phyloP scores from a whole-genome alignment of 2,797 vertebrate species.

The Sparus aurata region DNA sequence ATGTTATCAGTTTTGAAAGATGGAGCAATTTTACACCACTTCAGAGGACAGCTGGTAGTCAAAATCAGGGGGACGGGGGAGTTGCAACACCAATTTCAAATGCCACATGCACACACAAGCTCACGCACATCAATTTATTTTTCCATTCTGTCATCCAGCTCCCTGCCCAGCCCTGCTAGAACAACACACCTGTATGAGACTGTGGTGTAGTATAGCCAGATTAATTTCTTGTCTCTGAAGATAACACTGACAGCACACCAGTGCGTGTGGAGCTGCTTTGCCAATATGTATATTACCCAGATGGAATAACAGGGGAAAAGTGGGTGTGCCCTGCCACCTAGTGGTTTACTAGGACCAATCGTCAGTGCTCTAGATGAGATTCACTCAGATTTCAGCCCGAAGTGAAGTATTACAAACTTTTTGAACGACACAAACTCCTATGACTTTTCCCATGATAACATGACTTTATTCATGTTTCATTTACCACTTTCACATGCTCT shows the following conservation, averaged over 20 bases:
- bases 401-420: background rate
- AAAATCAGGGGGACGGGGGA: constrained; percentile 32
- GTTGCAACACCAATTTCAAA: constrained; percentile 15
- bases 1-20: constrained; percentile 23
- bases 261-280: background rate
- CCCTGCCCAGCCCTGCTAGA: background rate
- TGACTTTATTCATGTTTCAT: background rate
- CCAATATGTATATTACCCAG: background rate
- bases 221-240: constrained; percentile 2
- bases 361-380: background rate
- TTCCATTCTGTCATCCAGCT: constrained; percentile 47
- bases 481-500: background rate
- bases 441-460: background rate
- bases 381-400: background rate
- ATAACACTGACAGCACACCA: constrained; percentile 2
- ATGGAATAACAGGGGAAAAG: background rate
- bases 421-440: background rate
- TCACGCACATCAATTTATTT: constrained; percentile 31
- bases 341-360: constrained; percentile 38
- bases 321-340: constrained; percentile 71
- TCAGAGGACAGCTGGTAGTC: constrained; percentile 69
- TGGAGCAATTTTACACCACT: constrained; percentile 61
- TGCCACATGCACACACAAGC: background rate
- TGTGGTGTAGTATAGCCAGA: constrained; percentile 32
- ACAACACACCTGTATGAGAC: constrained; percentile 36